Conservation (phyloP, 2,113 vertebrate species). For the Antennarius striatus region DNA sequence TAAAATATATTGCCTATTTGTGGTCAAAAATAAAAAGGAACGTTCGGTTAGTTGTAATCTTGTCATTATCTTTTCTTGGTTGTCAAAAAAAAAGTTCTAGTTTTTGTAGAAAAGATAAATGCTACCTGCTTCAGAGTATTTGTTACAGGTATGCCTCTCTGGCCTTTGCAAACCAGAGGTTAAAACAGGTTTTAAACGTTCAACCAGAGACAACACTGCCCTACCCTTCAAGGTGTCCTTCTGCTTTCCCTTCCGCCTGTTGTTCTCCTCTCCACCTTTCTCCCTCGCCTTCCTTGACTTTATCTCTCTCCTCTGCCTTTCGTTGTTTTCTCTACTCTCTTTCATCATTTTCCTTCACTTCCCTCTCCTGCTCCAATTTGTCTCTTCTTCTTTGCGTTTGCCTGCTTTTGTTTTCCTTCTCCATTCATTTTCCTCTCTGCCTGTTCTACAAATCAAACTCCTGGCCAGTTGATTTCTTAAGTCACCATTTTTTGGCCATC, state of each 20-base stretch:
- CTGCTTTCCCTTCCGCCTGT: constrained; percentile 27
- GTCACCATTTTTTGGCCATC: neutral
- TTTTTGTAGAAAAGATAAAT: too few relatives aligned
- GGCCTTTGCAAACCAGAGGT: neutral
- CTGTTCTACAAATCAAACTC: neutral
- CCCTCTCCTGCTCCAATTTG: neutral
- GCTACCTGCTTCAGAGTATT: too few relatives aligned
- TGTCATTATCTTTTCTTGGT: too few relatives aligned
- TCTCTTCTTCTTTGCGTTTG: constrained; percentile 18
- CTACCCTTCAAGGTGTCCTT: neutral
- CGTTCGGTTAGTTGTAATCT: too few relatives aligned
- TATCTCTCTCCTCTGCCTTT: neutral
- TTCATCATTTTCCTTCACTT: neutral
- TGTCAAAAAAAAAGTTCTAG: too few relatives aligned
- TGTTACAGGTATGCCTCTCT: too few relatives aligned
- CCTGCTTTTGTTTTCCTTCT: neutral
- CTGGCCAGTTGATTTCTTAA: constrained; percentile 32
- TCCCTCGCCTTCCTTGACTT: neutral
- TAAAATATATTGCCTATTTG: too few relatives aligned
- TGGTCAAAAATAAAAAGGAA: too few relatives aligned
- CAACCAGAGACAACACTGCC: too few relatives aligned
- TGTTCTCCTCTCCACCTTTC: constrained; percentile 22
- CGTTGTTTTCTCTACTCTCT: constrained; percentile 7
- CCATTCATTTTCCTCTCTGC: neutral
- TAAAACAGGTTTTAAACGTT: too few relatives aligned